These are phyloP conservation scores for Hoplostethus mediterraneus DNA, from an alignment of 2,797 vertebrate species.

Conservation along the genomic window DNA sequence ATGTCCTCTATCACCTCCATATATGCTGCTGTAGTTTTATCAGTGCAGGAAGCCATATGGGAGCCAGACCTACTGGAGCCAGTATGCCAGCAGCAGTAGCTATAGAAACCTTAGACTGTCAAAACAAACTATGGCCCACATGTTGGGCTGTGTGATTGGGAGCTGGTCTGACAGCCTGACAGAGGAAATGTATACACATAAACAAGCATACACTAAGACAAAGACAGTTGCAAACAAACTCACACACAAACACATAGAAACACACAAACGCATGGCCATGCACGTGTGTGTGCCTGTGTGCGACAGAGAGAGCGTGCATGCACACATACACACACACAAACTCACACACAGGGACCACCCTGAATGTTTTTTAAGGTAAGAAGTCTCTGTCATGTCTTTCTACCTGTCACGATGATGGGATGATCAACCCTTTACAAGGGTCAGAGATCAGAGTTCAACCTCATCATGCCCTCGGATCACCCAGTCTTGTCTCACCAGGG, in stretches of 20 bases:
- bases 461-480: slow-evolving; percentile 12
- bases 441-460: slow-evolving; percentile 49
- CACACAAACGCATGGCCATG: too few species aligned
- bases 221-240: slow-evolving; percentile 56
- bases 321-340: background rate
- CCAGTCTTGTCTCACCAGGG: slow-evolving; percentile 23
- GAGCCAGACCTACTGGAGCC: slow-evolving; percentile 41
- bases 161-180: slow-evolving; percentile 45
- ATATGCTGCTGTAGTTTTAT: slow-evolving; percentile 35
- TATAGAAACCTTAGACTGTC: slow-evolving; percentile 73
- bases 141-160: slow-evolving; percentile 39
- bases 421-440: slow-evolving; percentile 35
- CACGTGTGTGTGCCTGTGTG: too few species aligned
- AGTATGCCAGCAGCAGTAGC: slow-evolving; percentile 56
- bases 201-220: slow-evolving; percentile 37
- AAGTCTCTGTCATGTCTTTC: slow-evolving; percentile 11
- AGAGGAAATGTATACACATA: slow-evolving; percentile 49
- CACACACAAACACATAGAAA: background rate
- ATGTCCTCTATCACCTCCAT: slow-evolving; percentile 16
- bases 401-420: slow-evolving; percentile 48
- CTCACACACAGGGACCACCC: slow-evolving; percentile 46
- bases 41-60: slow-evolving; percentile 58
- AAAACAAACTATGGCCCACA: slow-evolving; percentile 70
- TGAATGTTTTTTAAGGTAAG: slow-evolving; percentile 23
- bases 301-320: too few species aligned